Evolutionary conservation across 2,113 vertebrate species (phyloP), one percentile per base, ranked within the genome.

Genomic region (Zapus hudsonius): DNA sequence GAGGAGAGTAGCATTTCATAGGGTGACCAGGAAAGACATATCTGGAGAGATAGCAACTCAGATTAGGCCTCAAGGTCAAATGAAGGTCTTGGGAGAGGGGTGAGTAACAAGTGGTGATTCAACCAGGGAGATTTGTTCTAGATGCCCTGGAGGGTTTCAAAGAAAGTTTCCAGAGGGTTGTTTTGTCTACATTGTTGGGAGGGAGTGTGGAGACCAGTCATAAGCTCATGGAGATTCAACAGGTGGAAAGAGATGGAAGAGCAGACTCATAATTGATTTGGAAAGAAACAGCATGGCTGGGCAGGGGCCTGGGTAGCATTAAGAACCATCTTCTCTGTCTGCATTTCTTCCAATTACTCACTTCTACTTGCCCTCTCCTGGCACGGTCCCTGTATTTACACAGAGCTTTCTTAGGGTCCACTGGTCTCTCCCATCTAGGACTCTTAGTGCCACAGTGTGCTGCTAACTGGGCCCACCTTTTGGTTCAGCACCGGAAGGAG

Each of bases 381-480:
- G 38, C 7, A 7, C 29, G 38, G 52, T 33, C 22, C 31, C 12
- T 69, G 33, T 84, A 8, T 7, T 25, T n/a, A 87, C 40, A 75
- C 17, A 40, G 55, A 38, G 20, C 38, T 76, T 8, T 42, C 22
- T 19, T 0, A 0, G 74, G 16, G n/a, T 12, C 40, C 4, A 0
- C 42, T 57, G 42, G 22, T 42, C 29, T 61, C 66, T 80, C 47
- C 27, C 36, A 47, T 59, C 5, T 36, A 23, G 9, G 29, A 29
- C 6, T 8, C 59, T 6, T 42, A 52, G 25, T 66, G 57, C 52
- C 72, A 61, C 57, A 38, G 44, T 16, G 20, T 42, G n/a, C 19
- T n/a, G 25, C 72, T 84, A 9, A 7, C 38, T 15, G 44, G 9
- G 17, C 31, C 7, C 4, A 19, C 7, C 67, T 23, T 5, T n/a